Evolutionary conservation across 2,113 vertebrate species (phyloP), one percentile per base, ranked within the genome.

Genomic region (Lagopus leucura): DNA sequence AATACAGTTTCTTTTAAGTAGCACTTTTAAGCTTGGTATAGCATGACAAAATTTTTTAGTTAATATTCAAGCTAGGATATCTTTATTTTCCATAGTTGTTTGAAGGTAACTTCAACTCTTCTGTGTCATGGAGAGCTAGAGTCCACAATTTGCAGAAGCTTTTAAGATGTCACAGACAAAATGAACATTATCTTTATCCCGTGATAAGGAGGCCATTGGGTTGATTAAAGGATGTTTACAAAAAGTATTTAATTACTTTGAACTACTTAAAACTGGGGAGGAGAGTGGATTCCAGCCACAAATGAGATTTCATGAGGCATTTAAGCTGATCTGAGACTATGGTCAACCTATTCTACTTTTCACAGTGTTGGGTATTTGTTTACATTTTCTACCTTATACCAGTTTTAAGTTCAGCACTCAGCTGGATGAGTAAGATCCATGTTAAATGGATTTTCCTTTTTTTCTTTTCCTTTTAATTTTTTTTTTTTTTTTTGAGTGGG

Each of bases 21-120:
- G 27, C 16, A 36, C 2, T 69, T 90, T 10, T 27, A 52, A 71
- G 13, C 50, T 84, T 7, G 54, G 55, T 60, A 55, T 42, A 78
- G 47, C 47, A 55, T 25, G 60, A 73, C 6, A 19, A 48, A 75
- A 67, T 34, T 0, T 27, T 67, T 45, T 3, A 27, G 42, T 94
- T 87, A 91, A 72, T 95, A 47, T 72, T 89, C 63, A 85, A 85
- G 13, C 43, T 34, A 45, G 48, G 85, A 69, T 67, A 60, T 50
- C 87, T 24, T 67, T 9, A 20, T 47, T 69, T 89, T 36, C 47
- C 1, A 0, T 42, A 64, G 5, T 34, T 82, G 2, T 21, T 9
- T 84, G 78, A 54, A 57, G 22, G 15, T 22, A 52, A 21, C 34
- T 70, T 66, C 13, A 36, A 75, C n/a, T 48, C 25, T 55, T 70